Evolutionary conservation across 2,888 invertebrate genomes (phyloP), one percentile per base, ranked within the genome.

Genomic region (Pachliopta kotzebuea): DNA sequence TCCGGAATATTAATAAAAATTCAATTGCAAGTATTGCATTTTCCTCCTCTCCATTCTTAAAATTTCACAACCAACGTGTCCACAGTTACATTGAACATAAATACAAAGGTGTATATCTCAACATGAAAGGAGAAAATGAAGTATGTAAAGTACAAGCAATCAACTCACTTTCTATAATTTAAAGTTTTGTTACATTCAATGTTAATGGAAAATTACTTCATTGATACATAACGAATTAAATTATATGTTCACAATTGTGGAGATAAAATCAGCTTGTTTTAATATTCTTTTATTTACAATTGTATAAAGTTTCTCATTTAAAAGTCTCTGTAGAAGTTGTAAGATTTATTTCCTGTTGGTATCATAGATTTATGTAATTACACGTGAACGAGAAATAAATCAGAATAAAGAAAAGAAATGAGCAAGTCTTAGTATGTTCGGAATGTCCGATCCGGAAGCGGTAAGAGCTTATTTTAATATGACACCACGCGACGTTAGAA

Each of bases 361-460:
- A 45, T 49, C 24, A 21, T 55, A 53, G 37, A 54, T 54, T 63
- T 58, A 53, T 45, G 53, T 58, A 62, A 56, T 56, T 62, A 60
- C 56, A 50, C 42, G 37, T 61, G 45, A 59, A 59, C 55, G 54
- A 31, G 49, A 52, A 14, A 65, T 54, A 65, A 57, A 65, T 65
- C 49, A 53, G 42, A 24, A 56, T 56, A 52, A 54, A 29, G 57
- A 45, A 57, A 24, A 54, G 49, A 57, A 26, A 23, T n/a, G 53
- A 4, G 37, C 45, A 26, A 23, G 58, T 49, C 42, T 21, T 14
- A 14, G 37, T 72, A 82, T 77, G 76, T 71, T 62, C 67, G 79
- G 81, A 77, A 83, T 76, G 78, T 82, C 85, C 82, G 84, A 67
- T 77, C 77, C 81, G 83, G 83, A 82, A 74, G 71, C 74, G 65